Conservation (phyloP, 2,113 vertebrate genomes). For the Piaya cayana region DNA sequence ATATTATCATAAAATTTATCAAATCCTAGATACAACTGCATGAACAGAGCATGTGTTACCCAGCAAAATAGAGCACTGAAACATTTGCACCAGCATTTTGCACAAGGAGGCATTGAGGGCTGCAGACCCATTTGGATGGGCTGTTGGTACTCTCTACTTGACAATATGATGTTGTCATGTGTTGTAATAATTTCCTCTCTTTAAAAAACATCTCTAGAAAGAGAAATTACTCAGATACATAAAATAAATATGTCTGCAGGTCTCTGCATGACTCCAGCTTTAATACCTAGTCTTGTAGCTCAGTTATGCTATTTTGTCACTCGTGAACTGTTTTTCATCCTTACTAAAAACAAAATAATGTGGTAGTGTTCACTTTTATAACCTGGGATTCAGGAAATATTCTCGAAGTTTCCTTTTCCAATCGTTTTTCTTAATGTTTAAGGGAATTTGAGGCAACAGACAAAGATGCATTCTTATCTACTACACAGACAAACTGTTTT, state of each 20-base stretch:
- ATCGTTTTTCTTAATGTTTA: background rate
- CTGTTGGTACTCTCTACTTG: background rate
- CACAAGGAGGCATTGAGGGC: too few species aligned
- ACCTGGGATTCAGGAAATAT: background rate
- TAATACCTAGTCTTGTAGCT: background rate
- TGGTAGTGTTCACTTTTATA: fast-evolving
- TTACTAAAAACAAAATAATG: background rate
- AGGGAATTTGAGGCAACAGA: background rate
- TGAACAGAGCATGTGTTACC: background rate
- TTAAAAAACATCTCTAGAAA: background rate
- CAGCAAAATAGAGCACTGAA: background rate
- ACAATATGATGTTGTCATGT: fast-evolving
- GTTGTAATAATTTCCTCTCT: too few species aligned
- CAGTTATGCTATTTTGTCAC: fast-evolving
- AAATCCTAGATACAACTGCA: background rate
- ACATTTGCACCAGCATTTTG: fast-evolving
- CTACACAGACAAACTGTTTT: background rate
- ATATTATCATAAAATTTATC: fast-evolving
- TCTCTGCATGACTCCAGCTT: background rate
- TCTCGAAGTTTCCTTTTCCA: background rate
- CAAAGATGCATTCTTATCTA: background rate
- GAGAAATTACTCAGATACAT: background rate
- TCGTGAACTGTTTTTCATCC: background rate
- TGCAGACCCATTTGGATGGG: background rate
- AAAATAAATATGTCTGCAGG: background rate